Evolutionary conservation across 2,113 vertebrate species (phyloP), one percentile per base, ranked within the genome.

Genomic region (Hypocryptadius cinnamomeus): DNA sequence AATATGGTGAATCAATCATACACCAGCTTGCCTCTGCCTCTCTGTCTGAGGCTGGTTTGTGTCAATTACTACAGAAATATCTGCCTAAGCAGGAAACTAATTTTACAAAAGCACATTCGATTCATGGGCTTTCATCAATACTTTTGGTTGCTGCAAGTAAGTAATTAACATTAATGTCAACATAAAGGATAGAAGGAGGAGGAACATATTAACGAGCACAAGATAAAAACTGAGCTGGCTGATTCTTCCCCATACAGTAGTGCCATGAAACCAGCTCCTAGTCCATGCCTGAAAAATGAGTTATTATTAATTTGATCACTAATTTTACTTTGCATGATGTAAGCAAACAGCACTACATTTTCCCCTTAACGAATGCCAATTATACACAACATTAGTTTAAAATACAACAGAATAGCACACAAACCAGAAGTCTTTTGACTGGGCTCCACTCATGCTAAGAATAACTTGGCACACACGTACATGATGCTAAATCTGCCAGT

Each of bases 21-120:
- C 8, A 57, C 66, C 74, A 81, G 57, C 66, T 77, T 81, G 31
- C 77, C 71, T 79, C 71, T 94, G 86, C 80, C 65, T 87, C 61
- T 87, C n/a, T 8, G 1, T 66, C 85, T 37, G 31, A 92, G 56
- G 61, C 72, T 90, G 91, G 50, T 78, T 91, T 90, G 53, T 94
- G 90, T 95, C 94, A 95, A 94, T 95, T 94, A 92, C 72, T 37
- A 51, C 20, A 90, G 85, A 92, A 95, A 90, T 90, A 95, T 53
- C 94, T 91, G 79, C 82, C 72, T 80, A 86, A 88, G 90, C 66
- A 94, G 94, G 91, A 95, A 96, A 88, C 82, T 79, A 61, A 82
- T 95, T 93, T 83, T 71, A 81, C 88, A 77, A 79, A 92, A 84
- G 76, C 85, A 71, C 64, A 78, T 13, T 47, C 85, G 35, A 39